Conservation (phyloP, 1,140 invertebrate species). For the Anthonomus grandis region DNA sequence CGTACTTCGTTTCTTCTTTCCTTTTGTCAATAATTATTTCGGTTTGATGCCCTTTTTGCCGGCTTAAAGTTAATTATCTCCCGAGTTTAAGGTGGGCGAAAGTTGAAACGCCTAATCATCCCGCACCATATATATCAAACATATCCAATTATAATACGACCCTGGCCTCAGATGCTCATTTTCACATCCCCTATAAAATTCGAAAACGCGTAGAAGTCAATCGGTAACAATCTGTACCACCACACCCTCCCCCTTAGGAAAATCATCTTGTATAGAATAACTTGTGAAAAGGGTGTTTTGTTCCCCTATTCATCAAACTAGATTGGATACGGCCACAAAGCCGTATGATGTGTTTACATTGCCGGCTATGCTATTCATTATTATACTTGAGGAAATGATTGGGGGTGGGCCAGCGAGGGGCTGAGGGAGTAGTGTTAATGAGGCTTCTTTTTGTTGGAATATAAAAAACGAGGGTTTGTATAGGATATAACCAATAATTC, state of each 20-base stretch:
- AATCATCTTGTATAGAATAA: conserved; percentile 27
- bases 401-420: too few relatives aligned
- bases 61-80: neutral
- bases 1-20: conserved; percentile 6
- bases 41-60: neutral
- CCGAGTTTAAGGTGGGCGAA: neutral
- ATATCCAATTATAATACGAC: too few relatives aligned
- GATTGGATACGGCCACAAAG: conserved; percentile 29
- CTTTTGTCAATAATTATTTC: neutral
- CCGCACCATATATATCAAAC: too few relatives aligned
- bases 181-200: conserved; percentile 22
- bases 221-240: conserved; percentile 33
- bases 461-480: too few relatives aligned
- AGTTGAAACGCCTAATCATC: neutral
- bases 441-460: too few relatives aligned
- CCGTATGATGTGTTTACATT: conserved; percentile 17
- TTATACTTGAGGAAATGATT: too few relatives aligned
- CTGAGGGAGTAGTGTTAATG: neutral
- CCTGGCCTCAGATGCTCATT: conserved; percentile 29
- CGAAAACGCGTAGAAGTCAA: conserved; percentile 28
- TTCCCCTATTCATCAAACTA: conserved; percentile 29
- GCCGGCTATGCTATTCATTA: neutral
- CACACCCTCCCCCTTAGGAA: conserved; percentile 13
- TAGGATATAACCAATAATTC: too few relatives aligned
- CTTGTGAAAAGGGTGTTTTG: too few relatives aligned